Conservation (phyloP, 2,113 vertebrate species). For the Eurypyga helias region DNA sequence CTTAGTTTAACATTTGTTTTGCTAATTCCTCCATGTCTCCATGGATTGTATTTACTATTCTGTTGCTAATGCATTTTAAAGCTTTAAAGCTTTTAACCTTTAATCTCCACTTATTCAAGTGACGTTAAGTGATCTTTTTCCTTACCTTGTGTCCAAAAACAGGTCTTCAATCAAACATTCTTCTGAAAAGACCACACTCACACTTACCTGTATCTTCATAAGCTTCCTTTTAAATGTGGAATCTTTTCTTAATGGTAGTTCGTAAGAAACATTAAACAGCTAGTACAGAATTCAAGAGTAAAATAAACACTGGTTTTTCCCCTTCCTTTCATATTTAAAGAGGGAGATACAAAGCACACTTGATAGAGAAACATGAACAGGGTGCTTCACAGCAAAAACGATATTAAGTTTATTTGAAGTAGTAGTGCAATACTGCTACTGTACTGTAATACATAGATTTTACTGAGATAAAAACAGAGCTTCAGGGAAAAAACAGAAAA, state of each 20-base stretch:
- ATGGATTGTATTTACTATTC: slow-evolving; percentile 79
- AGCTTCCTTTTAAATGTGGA: slow-evolving; percentile 34
- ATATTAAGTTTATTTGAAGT: background rate
- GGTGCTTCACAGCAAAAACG: background rate
- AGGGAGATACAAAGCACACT: background rate
- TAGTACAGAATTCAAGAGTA: background rate
- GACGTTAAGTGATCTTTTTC: slow-evolving; percentile 77
- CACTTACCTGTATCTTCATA: slow-evolving; percentile 56
- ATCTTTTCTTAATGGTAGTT: slow-evolving; percentile 45
- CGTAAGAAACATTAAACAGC: slow-evolving; percentile 7
- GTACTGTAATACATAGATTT: background rate
- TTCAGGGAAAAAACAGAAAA: background rate
- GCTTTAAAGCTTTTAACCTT: slow-evolving; percentile 84
- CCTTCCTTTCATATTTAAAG: background rate
- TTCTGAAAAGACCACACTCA: slow-evolving; percentile 65
- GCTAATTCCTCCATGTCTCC: slow-evolving; percentile 76
- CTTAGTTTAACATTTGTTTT: slow-evolving; percentile 80
- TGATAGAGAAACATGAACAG: background rate
- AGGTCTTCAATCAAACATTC: slow-evolving; percentile 76
- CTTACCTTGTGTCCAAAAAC: slow-evolving; percentile 72
- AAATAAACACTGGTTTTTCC: background rate
- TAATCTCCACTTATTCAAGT: slow-evolving; percentile 79
- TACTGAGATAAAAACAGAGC: background rate
- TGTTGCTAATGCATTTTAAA: slow-evolving; percentile 79
- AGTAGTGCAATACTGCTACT: background rate